phyloP scores from a whole-genome alignment of 2,888 invertebrate species.

The Melinaea marsaeus region DNA sequence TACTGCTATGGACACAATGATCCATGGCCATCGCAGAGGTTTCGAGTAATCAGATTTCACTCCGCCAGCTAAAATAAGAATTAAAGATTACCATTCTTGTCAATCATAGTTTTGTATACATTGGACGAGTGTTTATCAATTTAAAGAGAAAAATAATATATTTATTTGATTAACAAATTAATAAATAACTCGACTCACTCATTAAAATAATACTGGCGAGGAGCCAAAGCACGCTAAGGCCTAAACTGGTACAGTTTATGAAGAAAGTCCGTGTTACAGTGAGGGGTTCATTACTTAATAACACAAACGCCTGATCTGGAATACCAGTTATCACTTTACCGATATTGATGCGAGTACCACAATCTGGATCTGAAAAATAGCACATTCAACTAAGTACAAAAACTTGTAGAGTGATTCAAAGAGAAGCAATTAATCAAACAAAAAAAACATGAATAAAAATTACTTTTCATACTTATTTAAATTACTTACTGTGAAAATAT shows the following conservation, averaged over 20 bases:
- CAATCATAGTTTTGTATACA: too few species aligned
- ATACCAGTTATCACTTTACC: constrained; percentile 53
- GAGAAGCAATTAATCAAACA: too few species aligned
- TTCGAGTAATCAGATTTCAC: constrained; percentile 45
- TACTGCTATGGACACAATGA: constrained; percentile 45
- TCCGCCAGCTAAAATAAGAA: constrained; percentile 46
- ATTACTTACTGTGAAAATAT: constrained; percentile 63
- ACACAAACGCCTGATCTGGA: constrained; percentile 54
- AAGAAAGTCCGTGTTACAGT: constrained; percentile 53
- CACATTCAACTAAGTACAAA: neutral
- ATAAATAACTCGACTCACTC: constrained; percentile 42
- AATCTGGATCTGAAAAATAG: constrained; percentile 51
- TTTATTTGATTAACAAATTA: neutral
- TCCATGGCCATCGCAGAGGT: constrained; percentile 60
- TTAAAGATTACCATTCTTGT: too few species aligned
- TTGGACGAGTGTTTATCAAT: too few species aligned
- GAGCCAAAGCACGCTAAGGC: constrained; percentile 51
- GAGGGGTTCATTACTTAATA: constrained; percentile 45
- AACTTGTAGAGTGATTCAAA: neutral
- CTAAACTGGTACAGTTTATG: constrained; percentile 49
- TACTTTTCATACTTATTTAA: neutral
- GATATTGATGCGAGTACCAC: constrained; percentile 52
- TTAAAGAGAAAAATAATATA: too few species aligned
- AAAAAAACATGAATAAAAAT: neutral
- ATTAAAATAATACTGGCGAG: constrained; percentile 51